Conservation (phyloP, 2,888 invertebrate genomes). For the Protonemura montana region DNA sequence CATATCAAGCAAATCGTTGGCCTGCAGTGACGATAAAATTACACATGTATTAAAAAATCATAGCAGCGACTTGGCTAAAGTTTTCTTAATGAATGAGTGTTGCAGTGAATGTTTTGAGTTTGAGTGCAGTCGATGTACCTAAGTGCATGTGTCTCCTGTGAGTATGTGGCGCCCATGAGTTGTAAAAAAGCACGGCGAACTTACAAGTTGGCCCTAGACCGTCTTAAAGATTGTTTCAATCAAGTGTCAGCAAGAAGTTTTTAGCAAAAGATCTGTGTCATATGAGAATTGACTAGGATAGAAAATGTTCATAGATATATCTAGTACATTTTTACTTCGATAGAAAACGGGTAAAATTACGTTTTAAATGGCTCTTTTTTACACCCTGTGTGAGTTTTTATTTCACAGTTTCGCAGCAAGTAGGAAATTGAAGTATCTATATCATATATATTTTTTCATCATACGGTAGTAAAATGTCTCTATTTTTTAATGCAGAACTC, state of each 20-base stretch:
- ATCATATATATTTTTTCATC: background rate
- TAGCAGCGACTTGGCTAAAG: no score
- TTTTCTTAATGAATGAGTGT: no score
- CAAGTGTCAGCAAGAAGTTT: background rate
- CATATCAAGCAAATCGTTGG: background rate
- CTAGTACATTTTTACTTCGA: background rate
- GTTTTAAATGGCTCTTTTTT: background rate
- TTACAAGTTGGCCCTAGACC: background rate
- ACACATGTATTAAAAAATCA: background rate
- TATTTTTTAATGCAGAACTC: background rate
- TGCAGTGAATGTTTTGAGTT: no score
- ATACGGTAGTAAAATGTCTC: background rate
- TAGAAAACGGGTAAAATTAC: conserved; percentile 4
- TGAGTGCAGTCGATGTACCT: background rate
- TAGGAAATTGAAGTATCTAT: background rate
- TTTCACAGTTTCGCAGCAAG: background rate
- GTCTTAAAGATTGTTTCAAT: background rate
- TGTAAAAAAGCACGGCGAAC: background rate
- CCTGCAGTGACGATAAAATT: background rate
- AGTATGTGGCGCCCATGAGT: background rate
- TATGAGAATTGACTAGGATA: background rate
- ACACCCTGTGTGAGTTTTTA: background rate
- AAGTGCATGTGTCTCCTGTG: background rate
- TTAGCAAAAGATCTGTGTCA: background rate
- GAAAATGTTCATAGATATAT: background rate